A percentile compares a stretch with the other conserved stretches of the same genome.
phyloP scores from a whole-genome alignment of 2,888 invertebrate species.

The Rhyacophila evoluta region DNA sequence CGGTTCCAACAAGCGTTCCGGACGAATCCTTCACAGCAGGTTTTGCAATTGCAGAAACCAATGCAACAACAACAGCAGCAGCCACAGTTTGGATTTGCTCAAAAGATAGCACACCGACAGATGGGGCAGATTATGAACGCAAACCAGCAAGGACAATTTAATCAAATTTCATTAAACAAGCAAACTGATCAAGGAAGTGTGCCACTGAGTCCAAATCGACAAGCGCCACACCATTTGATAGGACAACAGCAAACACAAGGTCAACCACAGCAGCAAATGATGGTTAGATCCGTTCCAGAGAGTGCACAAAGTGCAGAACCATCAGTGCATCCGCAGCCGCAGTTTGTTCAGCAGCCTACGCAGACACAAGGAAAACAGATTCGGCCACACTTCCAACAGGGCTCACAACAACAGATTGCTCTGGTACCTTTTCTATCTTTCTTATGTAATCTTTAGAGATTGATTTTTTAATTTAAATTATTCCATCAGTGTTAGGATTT shows the following conservation, averaged over 20 bases:
- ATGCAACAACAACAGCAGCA: conserved; percentile 44
- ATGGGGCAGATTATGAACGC: conserved; percentile 46
- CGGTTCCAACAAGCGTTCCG: conserved; percentile 47
- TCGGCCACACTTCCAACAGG: conserved; percentile 43
- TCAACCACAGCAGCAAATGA: conserved; percentile 37
- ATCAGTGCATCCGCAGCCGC: conserved; percentile 57
- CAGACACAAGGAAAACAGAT: conserved; percentile 57
- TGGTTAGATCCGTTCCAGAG: conserved; percentile 31
- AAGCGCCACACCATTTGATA: conserved; percentile 62
- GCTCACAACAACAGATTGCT: conserved; percentile 60
- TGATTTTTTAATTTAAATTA: no score
- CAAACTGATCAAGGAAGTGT: conserved; percentile 32
- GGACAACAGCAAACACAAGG: background rate
- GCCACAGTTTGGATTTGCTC: conserved; percentile 58
- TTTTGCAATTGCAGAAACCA: conserved; percentile 46
- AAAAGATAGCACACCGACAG: conserved; percentile 41
- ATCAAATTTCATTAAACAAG: conserved; percentile 47
- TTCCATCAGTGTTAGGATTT: no score
- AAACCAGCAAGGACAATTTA: conserved; percentile 46
- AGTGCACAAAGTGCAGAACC: conserved; percentile 45
- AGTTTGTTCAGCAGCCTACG: conserved; percentile 60
- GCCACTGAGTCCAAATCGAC: conserved; percentile 35
- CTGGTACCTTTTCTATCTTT: conserved; percentile 59
- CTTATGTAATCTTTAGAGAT: no score
- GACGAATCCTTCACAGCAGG: conserved; percentile 38